These are phyloP conservation scores for Tympanoctomys barrerae DNA, from an alignment of 2,797 vertebrate genomes.

Conservation along the genomic window DNA sequence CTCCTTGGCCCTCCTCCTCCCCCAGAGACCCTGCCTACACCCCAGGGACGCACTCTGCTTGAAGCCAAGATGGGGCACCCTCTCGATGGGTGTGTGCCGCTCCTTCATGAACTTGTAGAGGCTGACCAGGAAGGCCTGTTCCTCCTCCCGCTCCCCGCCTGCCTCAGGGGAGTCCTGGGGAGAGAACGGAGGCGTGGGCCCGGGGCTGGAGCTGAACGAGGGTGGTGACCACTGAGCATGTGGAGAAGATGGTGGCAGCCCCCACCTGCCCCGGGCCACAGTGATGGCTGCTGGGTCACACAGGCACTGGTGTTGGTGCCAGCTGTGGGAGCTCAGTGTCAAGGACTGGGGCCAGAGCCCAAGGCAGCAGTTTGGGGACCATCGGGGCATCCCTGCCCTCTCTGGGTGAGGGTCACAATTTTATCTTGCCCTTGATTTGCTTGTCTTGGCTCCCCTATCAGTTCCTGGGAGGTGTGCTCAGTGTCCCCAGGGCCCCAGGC, in stretches of 20 bases:
- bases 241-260: neutral
- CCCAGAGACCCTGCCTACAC: slow-evolving; percentile 26
- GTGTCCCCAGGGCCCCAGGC: neutral
- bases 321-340: neutral
- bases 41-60: slow-evolving; percentile 94
- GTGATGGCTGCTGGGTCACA: neutral
- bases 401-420: neutral
- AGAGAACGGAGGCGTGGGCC: slow-evolving; percentile 71
- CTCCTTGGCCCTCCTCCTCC: slow-evolving; percentile 53
- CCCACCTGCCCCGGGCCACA: neutral
- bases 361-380: neutral
- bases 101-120: slow-evolving; percentile 97
- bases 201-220: neutral
- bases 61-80: slow-evolving; percentile 97
- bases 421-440: neutral
- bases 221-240: neutral
- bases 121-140: slow-evolving; percentile 93
- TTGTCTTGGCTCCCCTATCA: neutral
- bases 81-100: slow-evolving; percentile 95
- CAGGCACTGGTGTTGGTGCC: too few species aligned
- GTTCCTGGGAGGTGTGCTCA: neutral
- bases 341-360: neutral
- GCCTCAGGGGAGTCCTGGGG: slow-evolving; percentile 84
- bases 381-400: neutral
- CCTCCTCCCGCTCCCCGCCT: slow-evolving; percentile 90